phyloP scores from a whole-genome alignment of 1,140 invertebrate genomes.

The Megalopta genalis region DNA sequence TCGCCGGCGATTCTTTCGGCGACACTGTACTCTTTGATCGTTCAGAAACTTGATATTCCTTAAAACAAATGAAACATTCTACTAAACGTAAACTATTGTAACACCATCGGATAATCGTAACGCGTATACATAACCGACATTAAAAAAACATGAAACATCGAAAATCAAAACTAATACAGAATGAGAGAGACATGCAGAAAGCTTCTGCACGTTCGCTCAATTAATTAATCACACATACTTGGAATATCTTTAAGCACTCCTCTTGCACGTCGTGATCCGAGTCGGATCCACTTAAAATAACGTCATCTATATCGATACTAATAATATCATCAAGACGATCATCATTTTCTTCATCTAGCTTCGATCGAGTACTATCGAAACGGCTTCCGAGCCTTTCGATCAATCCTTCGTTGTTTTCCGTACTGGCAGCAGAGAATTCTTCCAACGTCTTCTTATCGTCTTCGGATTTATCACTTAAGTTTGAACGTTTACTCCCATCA shows the following conservation, averaged over 20 bases:
- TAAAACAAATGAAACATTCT: slow-evolving; percentile 20
- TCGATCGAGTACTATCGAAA: slow-evolving; percentile 5
- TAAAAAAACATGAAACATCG: not conserved
- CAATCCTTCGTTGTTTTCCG: slow-evolving; percentile 56
- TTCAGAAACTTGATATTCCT: slow-evolving; percentile 76
- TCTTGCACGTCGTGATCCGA: slow-evolving; percentile 84
- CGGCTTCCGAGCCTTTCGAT: slow-evolving; percentile 52
- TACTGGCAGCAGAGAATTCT: slow-evolving; percentile 49
- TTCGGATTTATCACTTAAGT: slow-evolving; percentile 60
- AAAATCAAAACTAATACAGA: not conserved
- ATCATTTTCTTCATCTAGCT: slow-evolving; percentile 7
- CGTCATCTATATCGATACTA: not conserved
- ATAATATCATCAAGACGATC: not conserved
- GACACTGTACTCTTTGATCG: slow-evolving; percentile 64
- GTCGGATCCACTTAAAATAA: slow-evolving; percentile 69
- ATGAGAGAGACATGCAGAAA: no score
- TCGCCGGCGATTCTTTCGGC: slow-evolving; percentile 39
- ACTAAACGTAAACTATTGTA: not conserved
- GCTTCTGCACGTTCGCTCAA: not conserved
- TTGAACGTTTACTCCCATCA: slow-evolving; percentile 53
- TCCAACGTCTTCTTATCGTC: slow-evolving; percentile 31
- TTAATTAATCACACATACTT: slow-evolving; percentile 74
- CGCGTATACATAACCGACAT: not conserved
- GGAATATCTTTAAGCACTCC: slow-evolving; percentile 88
- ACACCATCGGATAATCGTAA: not conserved